Conservation (phyloP, 2,888 invertebrate genomes). For the Chrysolina haemoptera region DNA sequence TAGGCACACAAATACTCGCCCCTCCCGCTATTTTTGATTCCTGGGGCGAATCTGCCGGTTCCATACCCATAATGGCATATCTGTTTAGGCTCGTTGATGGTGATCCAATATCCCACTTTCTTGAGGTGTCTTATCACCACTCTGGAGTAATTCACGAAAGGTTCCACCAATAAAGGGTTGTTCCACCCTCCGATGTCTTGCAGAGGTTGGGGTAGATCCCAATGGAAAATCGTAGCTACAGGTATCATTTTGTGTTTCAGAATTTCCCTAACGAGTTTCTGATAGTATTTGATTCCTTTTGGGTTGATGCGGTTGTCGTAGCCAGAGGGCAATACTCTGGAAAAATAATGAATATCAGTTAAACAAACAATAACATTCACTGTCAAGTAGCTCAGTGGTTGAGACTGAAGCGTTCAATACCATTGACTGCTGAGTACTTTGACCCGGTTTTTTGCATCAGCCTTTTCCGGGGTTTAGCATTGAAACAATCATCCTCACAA, state of each 20-base stretch:
- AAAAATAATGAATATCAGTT: too few relatives aligned
- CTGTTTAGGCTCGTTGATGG: slow-evolving; percentile 76
- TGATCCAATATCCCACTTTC: slow-evolving; percentile 75
- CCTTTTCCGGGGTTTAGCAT: too few relatives aligned
- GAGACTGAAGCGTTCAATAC: too few relatives aligned
- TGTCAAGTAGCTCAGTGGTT: too few relatives aligned
- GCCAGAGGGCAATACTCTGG: slow-evolving; percentile 80
- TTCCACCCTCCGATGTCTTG: slow-evolving; percentile 76
- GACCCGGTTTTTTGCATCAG: too few relatives aligned
- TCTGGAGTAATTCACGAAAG: slow-evolving; percentile 74
- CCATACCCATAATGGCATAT: slow-evolving; percentile 71
- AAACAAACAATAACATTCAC: too few relatives aligned
- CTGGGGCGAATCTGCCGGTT: slow-evolving; percentile 72
- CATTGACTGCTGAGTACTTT: too few relatives aligned
- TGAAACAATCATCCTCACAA: too few relatives aligned
- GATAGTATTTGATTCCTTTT: slow-evolving; percentile 83
- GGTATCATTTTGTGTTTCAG: slow-evolving; percentile 74
- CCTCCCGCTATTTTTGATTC: slow-evolving; percentile 72
- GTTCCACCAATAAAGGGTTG: slow-evolving; percentile 74
- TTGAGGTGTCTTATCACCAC: slow-evolving; percentile 70
- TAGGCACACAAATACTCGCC: slow-evolving; percentile 78
- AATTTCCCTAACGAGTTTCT: slow-evolving; percentile 81
- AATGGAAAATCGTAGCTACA: slow-evolving; percentile 76
- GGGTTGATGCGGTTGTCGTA: slow-evolving; percentile 78
- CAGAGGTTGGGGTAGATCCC: slow-evolving; percentile 57